Conservation (phyloP, 2,888 invertebrate genomes). For the Sinohyriopsis cumingii region DNA sequence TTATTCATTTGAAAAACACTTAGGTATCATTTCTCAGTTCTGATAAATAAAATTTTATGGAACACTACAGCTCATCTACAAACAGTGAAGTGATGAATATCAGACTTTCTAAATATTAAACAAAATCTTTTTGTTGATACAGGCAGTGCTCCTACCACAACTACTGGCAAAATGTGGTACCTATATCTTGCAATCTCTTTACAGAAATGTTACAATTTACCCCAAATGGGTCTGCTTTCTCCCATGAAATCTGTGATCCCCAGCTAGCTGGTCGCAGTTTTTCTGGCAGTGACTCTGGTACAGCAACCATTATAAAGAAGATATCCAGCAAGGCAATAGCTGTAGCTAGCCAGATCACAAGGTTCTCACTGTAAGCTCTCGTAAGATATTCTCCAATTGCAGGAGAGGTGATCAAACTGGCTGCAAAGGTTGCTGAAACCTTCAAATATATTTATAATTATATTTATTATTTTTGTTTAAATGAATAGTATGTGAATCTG, state of each 20-base stretch:
- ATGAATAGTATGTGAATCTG: too few species aligned
- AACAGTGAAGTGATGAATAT: too few species aligned
- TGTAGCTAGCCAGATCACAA: slow-evolving; percentile 95
- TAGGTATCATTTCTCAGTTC: too few species aligned
- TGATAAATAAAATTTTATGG: too few species aligned
- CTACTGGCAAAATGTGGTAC: too few species aligned
- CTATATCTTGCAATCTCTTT: too few species aligned
- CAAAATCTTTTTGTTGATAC: too few species aligned
- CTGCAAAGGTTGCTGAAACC: slow-evolving; percentile 98
- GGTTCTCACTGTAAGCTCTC: slow-evolving; percentile 83
- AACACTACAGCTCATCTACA: too few species aligned
- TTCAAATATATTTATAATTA: slow-evolving; percentile 40
- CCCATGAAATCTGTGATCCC: slow-evolving; percentile 80
- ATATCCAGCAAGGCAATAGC: slow-evolving; percentile 95
- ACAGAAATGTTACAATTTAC: slow-evolving; percentile 72
- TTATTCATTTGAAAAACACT: too few species aligned
- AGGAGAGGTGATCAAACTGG: slow-evolving; percentile 98
- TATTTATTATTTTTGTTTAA: background rate
- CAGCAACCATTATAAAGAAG: slow-evolving; percentile 97
- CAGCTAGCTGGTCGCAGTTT: slow-evolving; percentile 81
- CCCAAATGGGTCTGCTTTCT: slow-evolving; percentile 97
- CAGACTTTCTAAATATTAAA: too few species aligned
- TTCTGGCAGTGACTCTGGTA: slow-evolving; percentile 98
- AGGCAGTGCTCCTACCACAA: too few species aligned
- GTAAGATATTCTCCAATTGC: slow-evolving; percentile 86